These are phyloP conservation scores for Plodia interpunctella DNA, from an alignment of 1,140 invertebrate species.

Conservation along the genomic window DNA sequence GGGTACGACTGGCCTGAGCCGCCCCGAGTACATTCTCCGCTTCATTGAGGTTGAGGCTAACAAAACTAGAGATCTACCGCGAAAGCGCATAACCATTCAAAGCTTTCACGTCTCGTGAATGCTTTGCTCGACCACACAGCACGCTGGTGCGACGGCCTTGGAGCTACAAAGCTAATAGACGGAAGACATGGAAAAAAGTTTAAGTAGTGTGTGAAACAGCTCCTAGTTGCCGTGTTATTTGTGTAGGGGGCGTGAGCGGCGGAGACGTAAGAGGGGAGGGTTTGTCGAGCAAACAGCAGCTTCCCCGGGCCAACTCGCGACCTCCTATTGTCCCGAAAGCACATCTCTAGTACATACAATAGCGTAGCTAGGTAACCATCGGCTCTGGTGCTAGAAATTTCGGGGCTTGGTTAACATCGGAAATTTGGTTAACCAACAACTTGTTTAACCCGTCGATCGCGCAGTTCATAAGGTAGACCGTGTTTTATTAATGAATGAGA, in stretches of 20 bases:
- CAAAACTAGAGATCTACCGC: neutral
- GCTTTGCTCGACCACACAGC: slow-evolving; percentile 20
- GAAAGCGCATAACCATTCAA: neutral
- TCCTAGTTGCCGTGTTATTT: slow-evolving; percentile 24
- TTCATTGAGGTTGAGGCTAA: neutral
- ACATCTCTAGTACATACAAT: neutral
- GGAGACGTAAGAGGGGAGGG: neutral
- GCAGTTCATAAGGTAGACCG: too few species aligned
- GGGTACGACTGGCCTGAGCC: too few species aligned
- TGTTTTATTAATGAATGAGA: too few species aligned
- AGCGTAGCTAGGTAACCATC: too few species aligned
- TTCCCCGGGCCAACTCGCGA: neutral
- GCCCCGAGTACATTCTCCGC: too few species aligned
- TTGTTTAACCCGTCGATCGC: too few species aligned
- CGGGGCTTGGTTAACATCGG: too few species aligned
- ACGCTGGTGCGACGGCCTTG: slow-evolving; percentile 10
- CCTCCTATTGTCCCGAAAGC: neutral
- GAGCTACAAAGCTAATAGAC: slow-evolving; percentile 8
- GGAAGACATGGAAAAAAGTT: slow-evolving; percentile 19
- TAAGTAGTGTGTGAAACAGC: slow-evolving; percentile 31
- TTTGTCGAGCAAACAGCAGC: slow-evolving; percentile 22
- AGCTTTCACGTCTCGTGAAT: neutral
- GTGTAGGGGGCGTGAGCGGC: slow-evolving; percentile 2
- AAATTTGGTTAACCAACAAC: too few species aligned
- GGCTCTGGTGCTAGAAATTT: too few species aligned